Evolutionary conservation across 2,797 vertebrate genomes (phyloP), one percentile per base, ranked within the genome.

Genomic region (Amblyraja radiata): DNA sequence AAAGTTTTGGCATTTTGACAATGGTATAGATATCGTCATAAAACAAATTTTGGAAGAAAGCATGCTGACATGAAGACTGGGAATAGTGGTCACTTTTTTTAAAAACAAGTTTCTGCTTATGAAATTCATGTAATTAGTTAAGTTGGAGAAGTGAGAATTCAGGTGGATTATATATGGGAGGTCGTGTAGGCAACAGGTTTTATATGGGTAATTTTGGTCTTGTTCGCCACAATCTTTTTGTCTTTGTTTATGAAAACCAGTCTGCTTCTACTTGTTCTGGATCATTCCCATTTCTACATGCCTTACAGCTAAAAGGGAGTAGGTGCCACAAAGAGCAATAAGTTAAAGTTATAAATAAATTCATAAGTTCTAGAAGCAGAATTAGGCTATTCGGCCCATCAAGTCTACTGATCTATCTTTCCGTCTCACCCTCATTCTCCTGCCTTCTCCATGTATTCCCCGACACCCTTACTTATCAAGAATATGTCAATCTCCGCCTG

Each of bases 1-100:
- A 76, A 71, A 58, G 76, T 7, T 92, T 13, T 74, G 90, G 68
- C 90, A 92, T 74, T 54, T n/a, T 76, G 71, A 74, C 90, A 88
- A 68, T 2, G 14, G 39, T 13, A 25, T n/a, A 76, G 23, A 58
- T 46, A 92, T 54, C 39, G 54, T 71, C 39, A 1, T 76, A 74
- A 92, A 46, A 46, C 21, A n/a, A 16, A 23, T 46, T n/a, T 86
- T 36, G 68, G 88, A 36, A 73, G 25, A 46, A 11, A 23, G 39
- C 39, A 92, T 54, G 90, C 7, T 76, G 36, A 91, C n/a, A 10
- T 61, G 61, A 86, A 86, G 58, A 83, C 81, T 61, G 54, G 54
- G 13, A 88, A 65, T 4, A 14, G n/a, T 8, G 61, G 13, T 21
- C 28, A 21, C n/a, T 68, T 88, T 65, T 6, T 18, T 16, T 14